Evolutionary conservation across 2,113 vertebrate genomes (phyloP), one percentile per base, ranked within the genome.

Genomic region (Arvicanthis niloticus): DNA sequence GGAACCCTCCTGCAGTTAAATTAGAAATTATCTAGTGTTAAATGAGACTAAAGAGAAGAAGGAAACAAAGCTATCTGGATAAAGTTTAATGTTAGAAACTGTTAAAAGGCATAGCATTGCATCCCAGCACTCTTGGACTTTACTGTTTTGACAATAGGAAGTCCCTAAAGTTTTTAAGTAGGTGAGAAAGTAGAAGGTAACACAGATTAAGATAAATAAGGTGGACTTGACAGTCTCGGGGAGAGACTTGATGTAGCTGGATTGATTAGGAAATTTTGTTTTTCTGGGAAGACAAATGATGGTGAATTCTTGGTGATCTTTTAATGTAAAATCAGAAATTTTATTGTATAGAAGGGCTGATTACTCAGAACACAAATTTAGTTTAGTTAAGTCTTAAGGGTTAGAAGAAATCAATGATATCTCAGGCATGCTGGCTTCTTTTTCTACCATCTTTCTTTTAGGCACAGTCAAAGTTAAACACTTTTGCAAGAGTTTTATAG

Each of bases 131-230:
- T 10, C 10, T 95, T 94, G 60, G 15, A 65, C 56, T 92, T 92
- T 82, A 82, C 37, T 82, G 1, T 34, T 62, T n/a, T 81, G 45
- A 26, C 29, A 86, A 70, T 90, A 40, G 67, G 51, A 73, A 78
- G 17, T 60, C 56, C 90, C 9, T 88, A 40, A 40, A 45, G 29
- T 67, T 91, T 96, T 91, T 67, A 89, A 94, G 58, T 56, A 91
- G 68, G 16, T 60, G 62, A 96, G 12, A 48, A 53, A 67, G 26
- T 67, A 67, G 10, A 67, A 67, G 12, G 65, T 29, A 67, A n/a
- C n/a, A 78, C 4, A 34, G 2, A 31, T 78, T 62, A 53, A 91
- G 62, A n/a, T 58, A 42, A 31, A 21, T 85, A 31, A 82, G 45
- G 45, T n/a, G 29, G 24, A 86, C 5, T 89, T 92, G 56, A 29